These are phyloP conservation scores for Caenorhabditis brenneri DNA, from an alignment of 1,140 invertebrate genomes.

Conservation along the genomic window DNA sequence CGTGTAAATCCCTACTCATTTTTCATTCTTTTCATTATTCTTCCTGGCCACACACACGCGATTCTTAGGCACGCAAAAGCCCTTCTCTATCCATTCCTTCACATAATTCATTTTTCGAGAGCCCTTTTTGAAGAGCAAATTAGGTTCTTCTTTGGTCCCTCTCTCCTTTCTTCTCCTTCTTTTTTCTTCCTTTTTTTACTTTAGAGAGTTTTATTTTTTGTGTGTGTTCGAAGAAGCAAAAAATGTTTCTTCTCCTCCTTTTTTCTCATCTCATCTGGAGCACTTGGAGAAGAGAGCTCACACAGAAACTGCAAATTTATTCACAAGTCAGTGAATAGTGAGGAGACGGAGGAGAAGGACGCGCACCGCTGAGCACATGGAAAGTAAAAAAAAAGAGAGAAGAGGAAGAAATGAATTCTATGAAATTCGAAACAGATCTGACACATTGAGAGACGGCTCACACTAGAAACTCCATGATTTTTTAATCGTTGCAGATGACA, in stretches of 20 bases:
- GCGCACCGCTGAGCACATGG: background rate
- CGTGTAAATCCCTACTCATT: conserved; percentile 34
- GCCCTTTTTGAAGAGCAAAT: conserved; percentile 42
- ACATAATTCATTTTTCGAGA: conserved; percentile 44
- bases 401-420: conserved; percentile 33
- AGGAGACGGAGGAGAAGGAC: conserved; percentile 1
- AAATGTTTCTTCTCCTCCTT: background rate
- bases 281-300: conserved; percentile 37
- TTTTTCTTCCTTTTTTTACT: background rate
- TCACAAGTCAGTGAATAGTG: conserved; percentile 43
- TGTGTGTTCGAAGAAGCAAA: background rate
- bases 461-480: conserved; percentile 25
- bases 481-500: conserved; percentile 22
- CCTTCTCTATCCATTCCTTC: background rate
- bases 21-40: conserved; percentile 38
- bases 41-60: background rate
- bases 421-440: conserved; percentile 45
- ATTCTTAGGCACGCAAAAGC: conserved; percentile 39
- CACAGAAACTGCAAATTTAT: conserved; percentile 36
- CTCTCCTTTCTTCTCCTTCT: background rate
- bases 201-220: background rate
- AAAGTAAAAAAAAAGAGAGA: background rate
- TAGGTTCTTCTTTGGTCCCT: conserved; percentile 27
- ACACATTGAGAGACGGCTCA: background rate
- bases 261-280: background rate